These are phyloP conservation scores for Tachysurus vachellii DNA, from an alignment of 2,113 vertebrate species.

Conservation along the genomic window DNA sequence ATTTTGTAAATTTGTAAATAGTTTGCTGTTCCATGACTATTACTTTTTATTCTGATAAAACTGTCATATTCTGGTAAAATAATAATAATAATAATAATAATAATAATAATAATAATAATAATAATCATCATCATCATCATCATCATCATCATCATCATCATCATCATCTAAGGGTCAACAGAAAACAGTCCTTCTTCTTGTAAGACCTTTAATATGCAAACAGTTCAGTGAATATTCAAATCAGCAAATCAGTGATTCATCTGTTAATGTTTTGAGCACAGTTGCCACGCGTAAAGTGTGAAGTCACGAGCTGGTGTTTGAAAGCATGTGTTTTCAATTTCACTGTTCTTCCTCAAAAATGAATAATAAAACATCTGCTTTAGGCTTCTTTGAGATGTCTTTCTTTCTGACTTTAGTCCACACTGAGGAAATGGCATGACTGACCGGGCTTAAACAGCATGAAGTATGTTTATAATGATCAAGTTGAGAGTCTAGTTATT, in stretches of 20 bases:
- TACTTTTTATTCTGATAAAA: not conserved
- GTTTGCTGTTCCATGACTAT: not conserved
- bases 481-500: not conserved
- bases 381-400: not conserved
- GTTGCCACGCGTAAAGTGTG: not conserved
- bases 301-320: not conserved
- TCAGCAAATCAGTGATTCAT: not conserved
- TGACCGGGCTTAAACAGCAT: not conserved
- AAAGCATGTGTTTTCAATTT: conserved; percentile 30
- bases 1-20: not conserved
- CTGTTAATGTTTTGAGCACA: not conserved
- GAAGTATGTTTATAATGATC: not conserved
- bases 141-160: not conserved
- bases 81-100: no score
- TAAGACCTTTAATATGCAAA: not conserved
- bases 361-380: conserved; percentile 8
- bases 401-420: not conserved
- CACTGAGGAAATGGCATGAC: not conserved
- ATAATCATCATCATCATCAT: no score
- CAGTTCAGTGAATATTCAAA: not conserved
- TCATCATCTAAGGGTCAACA: not conserved
- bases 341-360: not conserved
- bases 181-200: not conserved
- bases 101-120: no score
- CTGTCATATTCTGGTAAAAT: not conserved